Conservation (phyloP, 2,113 vertebrate genomes). For the Sarotherodon lohbergeri region DNA sequence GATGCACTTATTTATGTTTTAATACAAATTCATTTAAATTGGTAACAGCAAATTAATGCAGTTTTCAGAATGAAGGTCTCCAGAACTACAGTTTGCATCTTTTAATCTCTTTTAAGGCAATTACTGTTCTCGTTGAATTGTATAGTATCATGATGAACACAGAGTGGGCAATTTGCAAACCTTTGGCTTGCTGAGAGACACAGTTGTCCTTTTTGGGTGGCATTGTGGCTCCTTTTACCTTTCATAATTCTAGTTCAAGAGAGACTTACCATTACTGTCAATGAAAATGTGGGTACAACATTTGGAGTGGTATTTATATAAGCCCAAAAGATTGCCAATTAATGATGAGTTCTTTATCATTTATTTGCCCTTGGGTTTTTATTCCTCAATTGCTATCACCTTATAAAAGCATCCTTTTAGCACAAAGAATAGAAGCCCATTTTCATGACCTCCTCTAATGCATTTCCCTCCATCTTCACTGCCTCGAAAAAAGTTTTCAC, state of each 20-base stretch:
- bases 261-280: constrained; percentile 60
- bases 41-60: background rate
- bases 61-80: background rate
- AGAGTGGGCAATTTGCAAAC: constrained; percentile 50
- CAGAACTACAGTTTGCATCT: background rate
- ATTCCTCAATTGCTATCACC: constrained; percentile 73
- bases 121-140: constrained; percentile 14
- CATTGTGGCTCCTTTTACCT: constrained; percentile 49
- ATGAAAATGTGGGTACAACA: constrained; percentile 55
- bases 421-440: constrained; percentile 69
- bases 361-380: constrained; percentile 74
- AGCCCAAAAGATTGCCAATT: constrained; percentile 71
- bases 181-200: constrained; percentile 41
- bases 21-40: background rate
- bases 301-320: constrained; percentile 65
- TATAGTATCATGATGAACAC: constrained; percentile 48
- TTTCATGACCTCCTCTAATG: constrained; percentile 75
- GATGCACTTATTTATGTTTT: background rate
- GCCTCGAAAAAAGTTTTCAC: constrained; percentile 77
- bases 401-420: constrained; percentile 78
- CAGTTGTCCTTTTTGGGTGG: constrained; percentile 57
- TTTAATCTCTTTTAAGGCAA: constrained; percentile 11
- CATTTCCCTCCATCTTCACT: constrained; percentile 72
- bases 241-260: constrained; percentile 61
- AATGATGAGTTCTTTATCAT: constrained; percentile 73